Percentiles rank a stretch among this genome's conserved stretches.
Conservation (phyloP, 92 coral and sea anemone genomes). For the Heliopora coerulea region DNA sequence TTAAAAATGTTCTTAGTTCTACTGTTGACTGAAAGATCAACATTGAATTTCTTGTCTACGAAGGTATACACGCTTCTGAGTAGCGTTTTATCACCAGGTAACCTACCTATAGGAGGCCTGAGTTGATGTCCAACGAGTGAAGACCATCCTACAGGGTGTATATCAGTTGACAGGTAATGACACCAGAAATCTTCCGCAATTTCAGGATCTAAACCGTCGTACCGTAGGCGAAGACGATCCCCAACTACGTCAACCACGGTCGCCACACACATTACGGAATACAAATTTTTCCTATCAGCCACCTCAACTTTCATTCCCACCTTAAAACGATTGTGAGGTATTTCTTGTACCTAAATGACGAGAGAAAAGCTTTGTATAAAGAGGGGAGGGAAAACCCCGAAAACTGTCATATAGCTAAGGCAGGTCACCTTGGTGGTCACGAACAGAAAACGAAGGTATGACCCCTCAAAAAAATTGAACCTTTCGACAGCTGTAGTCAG, state of each 20-base stretch:
- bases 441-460: too few species aligned
- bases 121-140: constrained; percentile 94
- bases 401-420: too few species aligned
- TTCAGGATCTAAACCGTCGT: constrained; percentile 90
- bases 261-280: constrained; percentile 96
- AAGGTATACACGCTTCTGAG: too few species aligned
- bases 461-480: too few species aligned
- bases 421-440: too few species aligned
- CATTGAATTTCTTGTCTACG: too few species aligned
- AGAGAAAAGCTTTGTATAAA: not conserved
- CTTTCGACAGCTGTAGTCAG: too few species aligned
- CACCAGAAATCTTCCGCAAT: constrained; percentile 99
- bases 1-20: too few species aligned
- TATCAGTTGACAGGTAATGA: constrained; percentile 94
- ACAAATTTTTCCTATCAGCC: constrained; percentile 97
- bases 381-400: too few species aligned
- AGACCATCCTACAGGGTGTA: constrained; percentile 99
- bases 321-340: constrained; percentile 92
- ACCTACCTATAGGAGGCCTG: constrained; percentile 92
- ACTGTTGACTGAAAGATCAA: too few species aligned
- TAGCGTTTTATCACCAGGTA: not conserved
- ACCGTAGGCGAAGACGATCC: constrained; percentile 87
- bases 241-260: constrained; percentile 98
- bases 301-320: constrained; percentile 99
- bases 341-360: constrained; percentile 71